Percentiles rank a stretch among this genome's conserved stretches.
Evolutionary conservation across 1,140 invertebrate species (phyloP).

Genomic region (Littorina saxatilis): DNA sequence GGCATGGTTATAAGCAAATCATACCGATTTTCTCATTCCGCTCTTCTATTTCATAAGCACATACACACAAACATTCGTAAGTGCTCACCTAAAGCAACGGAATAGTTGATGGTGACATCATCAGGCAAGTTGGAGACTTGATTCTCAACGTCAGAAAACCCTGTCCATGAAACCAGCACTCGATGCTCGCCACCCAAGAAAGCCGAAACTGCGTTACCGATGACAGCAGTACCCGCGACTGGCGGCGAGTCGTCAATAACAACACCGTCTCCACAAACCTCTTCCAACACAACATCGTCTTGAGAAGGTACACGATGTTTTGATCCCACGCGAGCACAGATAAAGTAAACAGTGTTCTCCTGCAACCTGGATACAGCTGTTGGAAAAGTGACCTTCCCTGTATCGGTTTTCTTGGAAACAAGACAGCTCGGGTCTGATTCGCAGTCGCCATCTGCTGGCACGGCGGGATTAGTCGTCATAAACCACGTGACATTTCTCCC

Average conservation of each 20-base stretch:
- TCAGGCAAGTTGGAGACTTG: not conserved
- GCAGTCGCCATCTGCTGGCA: slow-evolving; percentile 9
- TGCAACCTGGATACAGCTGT: not conserved
- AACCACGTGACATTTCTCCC: slow-evolving; percentile 40
- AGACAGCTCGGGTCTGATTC: not conserved
- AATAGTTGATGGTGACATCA: slow-evolving; percentile 20
- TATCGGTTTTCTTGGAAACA: not conserved
- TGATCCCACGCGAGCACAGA: not conserved
- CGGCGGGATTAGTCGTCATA: slow-evolving; percentile 31
- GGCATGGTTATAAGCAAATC: no score
- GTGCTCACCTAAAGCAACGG: slow-evolving; percentile 6
- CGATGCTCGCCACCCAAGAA: slow-evolving; percentile 33
- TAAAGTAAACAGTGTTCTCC: not conserved
- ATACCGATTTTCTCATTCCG: no score
- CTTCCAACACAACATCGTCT: not conserved
- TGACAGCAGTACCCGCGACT: slow-evolving; percentile 33
- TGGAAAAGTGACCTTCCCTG: not conserved
- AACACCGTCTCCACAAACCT: slow-evolving; percentile 51
- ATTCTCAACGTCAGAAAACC: slow-evolving; percentile 44
- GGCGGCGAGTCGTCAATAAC: slow-evolving; percentile 49
- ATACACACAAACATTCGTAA: not conserved
- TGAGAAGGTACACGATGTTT: no score
- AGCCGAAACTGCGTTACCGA: slow-evolving; percentile 40
- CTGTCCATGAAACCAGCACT: slow-evolving; percentile 42
- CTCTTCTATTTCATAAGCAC: not conserved